Evolutionary conservation across 2,113 vertebrate species (phyloP).

Genomic region (Podiceps cristatus): DNA sequence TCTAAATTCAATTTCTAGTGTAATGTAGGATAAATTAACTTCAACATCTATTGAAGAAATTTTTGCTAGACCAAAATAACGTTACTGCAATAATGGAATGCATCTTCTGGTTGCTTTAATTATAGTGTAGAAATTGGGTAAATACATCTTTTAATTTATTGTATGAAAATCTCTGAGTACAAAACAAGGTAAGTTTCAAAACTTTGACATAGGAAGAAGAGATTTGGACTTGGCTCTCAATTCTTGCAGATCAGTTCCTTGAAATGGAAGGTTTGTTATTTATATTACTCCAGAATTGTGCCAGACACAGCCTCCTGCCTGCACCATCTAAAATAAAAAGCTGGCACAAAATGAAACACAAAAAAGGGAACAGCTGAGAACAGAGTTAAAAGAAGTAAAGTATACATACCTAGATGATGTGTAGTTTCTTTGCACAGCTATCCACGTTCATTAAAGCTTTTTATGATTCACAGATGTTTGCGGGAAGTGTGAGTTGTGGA

Average conservation of each 20-base stretch:
- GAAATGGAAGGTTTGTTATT: constrained; percentile 17
- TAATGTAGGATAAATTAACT: background rate
- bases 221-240: background rate
- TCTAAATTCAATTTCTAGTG: background rate
- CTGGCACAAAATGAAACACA: constrained; percentile 14
- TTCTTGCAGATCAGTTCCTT: background rate
- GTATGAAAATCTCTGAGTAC: background rate
- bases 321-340: constrained; percentile 30
- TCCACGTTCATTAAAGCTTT: constrained; percentile 43
- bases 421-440: background rate
- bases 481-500: constrained; percentile 44
- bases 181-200: constrained; percentile 2
- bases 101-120: background rate
- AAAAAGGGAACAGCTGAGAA: constrained; percentile 36
- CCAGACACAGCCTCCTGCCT: background rate
- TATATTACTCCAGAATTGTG: constrained; percentile 4
- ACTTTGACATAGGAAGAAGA: background rate
- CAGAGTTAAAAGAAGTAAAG: constrained; percentile 24
- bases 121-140: background rate
- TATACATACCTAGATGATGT: constrained; percentile 32
- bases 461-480: constrained; percentile 60
- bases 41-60: background rate
- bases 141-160: background rate
- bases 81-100: background rate
- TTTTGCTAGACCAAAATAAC: background rate